phyloP scores from a whole-genome alignment of 2,113 vertebrate genomes.

The Engraulis encrasicolus region DNA sequence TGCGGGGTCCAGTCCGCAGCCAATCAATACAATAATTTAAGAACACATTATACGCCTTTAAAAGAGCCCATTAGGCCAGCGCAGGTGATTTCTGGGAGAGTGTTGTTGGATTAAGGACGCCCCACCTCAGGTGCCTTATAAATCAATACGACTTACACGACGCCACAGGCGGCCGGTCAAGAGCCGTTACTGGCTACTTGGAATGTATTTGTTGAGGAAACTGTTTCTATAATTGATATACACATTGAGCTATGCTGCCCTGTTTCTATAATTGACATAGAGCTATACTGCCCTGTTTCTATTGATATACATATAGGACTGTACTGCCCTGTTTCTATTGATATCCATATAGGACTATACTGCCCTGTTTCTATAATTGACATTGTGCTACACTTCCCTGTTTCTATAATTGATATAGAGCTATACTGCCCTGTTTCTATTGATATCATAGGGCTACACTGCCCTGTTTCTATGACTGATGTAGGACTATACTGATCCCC shows the following conservation, averaged over 20 bases:
- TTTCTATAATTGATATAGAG: no score
- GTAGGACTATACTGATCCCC: no score
- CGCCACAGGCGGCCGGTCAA: slow-evolving; percentile 75
- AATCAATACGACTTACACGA: slow-evolving; percentile 78
- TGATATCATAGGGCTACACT: no score
- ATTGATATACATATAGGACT: no score
- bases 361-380: no score
- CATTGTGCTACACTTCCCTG: no score
- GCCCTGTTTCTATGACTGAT: no score
- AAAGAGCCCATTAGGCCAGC: slow-evolving; percentile 94
- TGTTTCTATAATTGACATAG: no score
- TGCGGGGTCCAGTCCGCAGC: slow-evolving; percentile 89
- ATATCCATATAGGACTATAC: no score
- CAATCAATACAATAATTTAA: slow-evolving; percentile 97
- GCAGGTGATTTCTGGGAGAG: slow-evolving; percentile 99
- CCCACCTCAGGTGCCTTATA: slow-evolving; percentile 81
- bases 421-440: no score
- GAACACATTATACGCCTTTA: slow-evolving; percentile 98
- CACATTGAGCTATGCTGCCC: not conserved
- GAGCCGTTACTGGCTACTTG: slow-evolving; percentile 58
- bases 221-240: slow-evolving; percentile 24
- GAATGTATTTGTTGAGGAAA: slow-evolving; percentile 58
- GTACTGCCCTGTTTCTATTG: no score
- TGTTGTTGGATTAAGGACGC: slow-evolving; percentile 84
- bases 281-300: no score